Base-by-base conservation (phyloP, 2,797 vertebrate species). In the Varecia variegata region DNA sequence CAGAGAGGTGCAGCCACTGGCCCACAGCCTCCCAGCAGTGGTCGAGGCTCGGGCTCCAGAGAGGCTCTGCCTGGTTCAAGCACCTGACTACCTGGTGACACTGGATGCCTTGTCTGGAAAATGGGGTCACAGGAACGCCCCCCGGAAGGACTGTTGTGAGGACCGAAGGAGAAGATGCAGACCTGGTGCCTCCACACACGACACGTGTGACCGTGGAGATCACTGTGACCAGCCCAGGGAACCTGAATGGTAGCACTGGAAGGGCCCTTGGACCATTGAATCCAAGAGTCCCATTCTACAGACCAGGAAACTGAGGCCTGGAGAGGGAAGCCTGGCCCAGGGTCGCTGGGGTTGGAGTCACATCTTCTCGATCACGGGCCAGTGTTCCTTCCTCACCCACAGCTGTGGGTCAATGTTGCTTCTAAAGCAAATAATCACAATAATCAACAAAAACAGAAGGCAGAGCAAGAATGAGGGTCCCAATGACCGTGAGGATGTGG, bases 81-180 rank as follows among this genome's bases (percentile, higher is more conserved):
- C 3, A 21, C 9, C 9, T n/a, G 18, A 3, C 17, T 12, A n/a
- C 30, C 9, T 27, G 25, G 11, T 45, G 76, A 68, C 20, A 18
- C 50, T 8, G 38, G 38, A 43, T 15, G 23, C 7, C 30, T 73
- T 13, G 7, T 76, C n/a, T 94, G 71, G 25, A 85, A 56, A 50
- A 7, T 1, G 0, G n/a, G 1, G 9, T 14, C 43, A 40, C 9
- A 13, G 50, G 5, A 43, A 10, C 15, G 13, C 10, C n/a, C 25
- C 58, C 56, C 3, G 7, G 81, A 70, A 43, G 20, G 32, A 45
- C 38, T 35, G 5, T 2, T 3, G 17, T 47, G 47, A 80, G 18
- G 25, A 43, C 14, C 3, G 21, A 15, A 47, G 40, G 62, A 35
- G 35, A 21, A 1, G 9, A 54, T 1, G 11, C 82, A 8, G 32